Evolutionary conservation across 1,140 invertebrate genomes (phyloP).

Genomic region (Lithobius niger): DNA sequence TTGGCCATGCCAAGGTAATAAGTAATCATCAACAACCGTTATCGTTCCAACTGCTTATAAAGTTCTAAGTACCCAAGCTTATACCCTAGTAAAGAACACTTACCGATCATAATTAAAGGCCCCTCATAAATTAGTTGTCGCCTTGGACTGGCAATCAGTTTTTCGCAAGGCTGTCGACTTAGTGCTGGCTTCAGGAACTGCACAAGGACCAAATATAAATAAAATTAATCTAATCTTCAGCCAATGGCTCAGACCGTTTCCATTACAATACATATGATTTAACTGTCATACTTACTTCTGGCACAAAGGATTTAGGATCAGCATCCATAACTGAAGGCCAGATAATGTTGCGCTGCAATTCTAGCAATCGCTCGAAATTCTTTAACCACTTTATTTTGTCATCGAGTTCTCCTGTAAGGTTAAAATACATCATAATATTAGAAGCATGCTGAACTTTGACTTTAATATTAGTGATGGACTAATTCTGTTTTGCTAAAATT

Average conservation of each 20-base stretch:
- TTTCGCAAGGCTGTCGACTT: constrained; percentile 51
- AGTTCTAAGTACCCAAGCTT: no score
- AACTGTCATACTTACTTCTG: constrained; percentile 36
- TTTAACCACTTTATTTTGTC: constrained; percentile 59
- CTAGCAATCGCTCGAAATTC: constrained; percentile 53
- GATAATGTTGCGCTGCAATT: constrained; percentile 50
- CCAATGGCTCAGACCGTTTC: neutral
- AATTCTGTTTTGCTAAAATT: no score
- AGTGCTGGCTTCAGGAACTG: constrained; percentile 42
- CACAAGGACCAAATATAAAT: constrained; percentile 15
- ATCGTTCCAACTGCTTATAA: no score
- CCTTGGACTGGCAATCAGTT: constrained; percentile 46
- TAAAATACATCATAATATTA: no score
- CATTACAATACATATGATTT: neutral
- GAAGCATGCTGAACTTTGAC: neutral
- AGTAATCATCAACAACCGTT: no score
- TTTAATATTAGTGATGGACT: no score
- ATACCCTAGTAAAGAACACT: no score
- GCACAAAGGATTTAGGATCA: constrained; percentile 48
- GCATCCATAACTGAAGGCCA: constrained; percentile 52
- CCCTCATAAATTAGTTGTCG: constrained; percentile 50
- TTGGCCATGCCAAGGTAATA: no score
- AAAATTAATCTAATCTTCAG: neutral
- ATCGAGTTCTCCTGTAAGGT: constrained; percentile 47
- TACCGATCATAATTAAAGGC: constrained; percentile 40